Percentiles rank a stretch among this genome's conserved stretches.
Evolutionary conservation across 2,113 vertebrate genomes (phyloP).

Genomic region (Callochromis pleurospilus): DNA sequence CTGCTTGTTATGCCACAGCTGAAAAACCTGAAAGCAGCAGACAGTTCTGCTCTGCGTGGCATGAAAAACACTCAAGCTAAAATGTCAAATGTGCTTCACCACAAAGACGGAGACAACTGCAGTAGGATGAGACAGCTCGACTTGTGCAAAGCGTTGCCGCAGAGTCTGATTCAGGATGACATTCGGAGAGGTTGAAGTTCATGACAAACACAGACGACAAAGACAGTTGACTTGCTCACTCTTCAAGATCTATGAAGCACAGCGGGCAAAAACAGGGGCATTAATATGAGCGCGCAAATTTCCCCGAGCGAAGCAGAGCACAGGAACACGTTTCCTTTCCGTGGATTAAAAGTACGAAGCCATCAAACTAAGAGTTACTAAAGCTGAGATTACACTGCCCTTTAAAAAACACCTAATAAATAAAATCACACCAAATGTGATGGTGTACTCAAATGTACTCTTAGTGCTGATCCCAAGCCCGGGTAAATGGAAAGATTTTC

Average conservation of each 20-base stretch:
- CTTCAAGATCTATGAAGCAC: constrained; percentile 22
- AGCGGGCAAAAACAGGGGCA: constrained; percentile 3
- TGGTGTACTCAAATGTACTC: neutral
- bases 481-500: neutral
- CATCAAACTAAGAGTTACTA: neutral
- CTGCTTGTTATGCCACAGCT: neutral
- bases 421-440: neutral
- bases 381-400: neutral
- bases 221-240: constrained; percentile 24
- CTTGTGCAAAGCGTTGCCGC: constrained; percentile 34
- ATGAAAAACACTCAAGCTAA: constrained; percentile 27
- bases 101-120: constrained; percentile 1
- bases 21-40: neutral
- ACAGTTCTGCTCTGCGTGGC: neutral
- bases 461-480: neutral
- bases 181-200: constrained; percentile 30
- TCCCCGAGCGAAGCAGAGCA: neutral
- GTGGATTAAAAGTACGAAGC: neutral
- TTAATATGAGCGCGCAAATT: constrained; percentile 11
- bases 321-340: neutral
- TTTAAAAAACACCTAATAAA: neutral
- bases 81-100: constrained; percentile 39
- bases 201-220: constrained; percentile 21
- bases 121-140: constrained; percentile 42
- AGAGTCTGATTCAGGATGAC: constrained; percentile 49